These are phyloP conservation scores for Xiphophorus birchmanni DNA, from an alignment of 2,797 vertebrate species.

Conservation along the genomic window DNA sequence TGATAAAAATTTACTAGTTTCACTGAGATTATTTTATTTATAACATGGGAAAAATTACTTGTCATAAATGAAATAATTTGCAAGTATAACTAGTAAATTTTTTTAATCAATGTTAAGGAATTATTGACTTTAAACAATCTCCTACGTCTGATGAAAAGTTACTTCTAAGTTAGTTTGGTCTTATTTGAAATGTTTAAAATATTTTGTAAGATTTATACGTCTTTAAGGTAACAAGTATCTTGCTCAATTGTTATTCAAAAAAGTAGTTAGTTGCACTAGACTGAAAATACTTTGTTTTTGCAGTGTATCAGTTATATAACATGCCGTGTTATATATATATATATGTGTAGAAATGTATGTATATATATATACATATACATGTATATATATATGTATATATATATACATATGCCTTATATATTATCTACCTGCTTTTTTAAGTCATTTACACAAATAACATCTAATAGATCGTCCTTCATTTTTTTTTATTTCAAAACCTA, in stretches of 20 bases:
- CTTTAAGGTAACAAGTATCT: no score
- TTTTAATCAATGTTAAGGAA: background rate
- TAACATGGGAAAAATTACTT: background rate
- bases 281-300: background rate
- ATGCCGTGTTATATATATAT: no score
- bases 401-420: no score
- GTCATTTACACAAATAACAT: background rate
- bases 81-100: background rate
- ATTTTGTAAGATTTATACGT: background rate
- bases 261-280: no score
- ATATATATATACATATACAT: no score
- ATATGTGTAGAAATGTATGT: no score
- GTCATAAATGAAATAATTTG: background rate
- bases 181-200: background rate
- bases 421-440: background rate
- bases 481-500: background rate
- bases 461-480: background rate
- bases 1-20: no score
- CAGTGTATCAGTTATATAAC: background rate
- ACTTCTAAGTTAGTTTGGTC: background rate
- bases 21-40: background rate
- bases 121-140: background rate
- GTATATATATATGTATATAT: no score
- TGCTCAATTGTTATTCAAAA: no score
- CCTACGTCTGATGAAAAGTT: background rate